These are phyloP conservation scores for Nasalis larvatus DNA, from an alignment of 2,113 vertebrate genomes.

Conservation along the genomic window DNA sequence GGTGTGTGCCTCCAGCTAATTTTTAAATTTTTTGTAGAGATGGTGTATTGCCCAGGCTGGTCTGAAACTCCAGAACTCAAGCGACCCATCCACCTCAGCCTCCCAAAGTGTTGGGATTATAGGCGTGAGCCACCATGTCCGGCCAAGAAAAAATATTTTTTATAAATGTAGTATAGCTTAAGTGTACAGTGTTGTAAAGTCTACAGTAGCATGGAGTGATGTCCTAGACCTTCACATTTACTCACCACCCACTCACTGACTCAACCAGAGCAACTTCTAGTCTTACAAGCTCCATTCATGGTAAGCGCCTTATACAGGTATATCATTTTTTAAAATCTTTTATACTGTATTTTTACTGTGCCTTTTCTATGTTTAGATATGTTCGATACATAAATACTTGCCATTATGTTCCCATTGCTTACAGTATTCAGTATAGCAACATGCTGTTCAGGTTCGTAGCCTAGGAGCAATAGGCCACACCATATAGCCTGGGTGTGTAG, in stretches of 20 bases:
- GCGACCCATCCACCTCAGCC: too few relatives aligned
- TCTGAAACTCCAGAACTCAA: too few relatives aligned
- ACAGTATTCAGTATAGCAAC: background rate
- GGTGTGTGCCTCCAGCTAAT: too few relatives aligned
- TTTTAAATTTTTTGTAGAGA: too few relatives aligned
- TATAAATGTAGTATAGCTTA: background rate
- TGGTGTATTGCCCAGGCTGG: too few relatives aligned
- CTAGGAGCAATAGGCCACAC: background rate
- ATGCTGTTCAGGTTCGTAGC: background rate
- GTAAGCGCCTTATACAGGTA: background rate
- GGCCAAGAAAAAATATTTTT: background rate
- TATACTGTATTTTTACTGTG: background rate
- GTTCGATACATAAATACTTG: background rate
- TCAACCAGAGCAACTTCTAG: background rate
- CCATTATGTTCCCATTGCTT: background rate
- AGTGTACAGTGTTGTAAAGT: background rate
- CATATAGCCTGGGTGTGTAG: background rate
- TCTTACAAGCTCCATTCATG: background rate
- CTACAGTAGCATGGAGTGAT: background rate
- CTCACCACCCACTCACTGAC: background rate
- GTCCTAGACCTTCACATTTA: background rate
- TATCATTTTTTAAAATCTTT: background rate
- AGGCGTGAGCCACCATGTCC: too few relatives aligned
- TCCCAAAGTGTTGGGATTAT: too few relatives aligned
- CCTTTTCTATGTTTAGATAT: background rate